Percentiles rank a stretch among this genome's conserved stretches.
phyloP scores from a whole-genome alignment of 2,113 vertebrate genomes.

The Eptesicus fuscus region DNA sequence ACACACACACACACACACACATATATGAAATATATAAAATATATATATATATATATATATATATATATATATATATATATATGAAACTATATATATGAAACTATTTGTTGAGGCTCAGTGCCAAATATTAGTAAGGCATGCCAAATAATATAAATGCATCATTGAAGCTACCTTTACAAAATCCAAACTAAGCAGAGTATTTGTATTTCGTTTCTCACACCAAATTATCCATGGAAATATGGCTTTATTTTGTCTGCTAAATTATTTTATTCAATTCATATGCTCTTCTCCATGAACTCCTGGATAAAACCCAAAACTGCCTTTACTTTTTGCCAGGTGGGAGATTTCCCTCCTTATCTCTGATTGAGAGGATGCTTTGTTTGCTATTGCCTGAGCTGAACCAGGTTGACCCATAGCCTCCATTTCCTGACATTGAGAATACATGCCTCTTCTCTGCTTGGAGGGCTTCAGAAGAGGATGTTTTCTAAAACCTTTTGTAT shows the following conservation, averaged over 20 bases:
- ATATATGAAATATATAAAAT: no score
- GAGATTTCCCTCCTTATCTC: neutral
- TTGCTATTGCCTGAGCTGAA: neutral
- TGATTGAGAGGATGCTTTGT: neutral
- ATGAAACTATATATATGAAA: neutral
- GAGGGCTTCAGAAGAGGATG: neutral
- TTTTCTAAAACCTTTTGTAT: neutral
- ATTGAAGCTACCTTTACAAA: neutral
- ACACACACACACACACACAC: no score
- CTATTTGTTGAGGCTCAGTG: neutral
- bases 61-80: no score
- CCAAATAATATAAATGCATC: neutral
- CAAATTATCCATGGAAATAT: neutral
- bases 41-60: no score
- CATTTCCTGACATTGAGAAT: neutral
- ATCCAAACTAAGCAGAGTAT: neutral
- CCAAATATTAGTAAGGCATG: neutral
- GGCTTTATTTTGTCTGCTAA: neutral
- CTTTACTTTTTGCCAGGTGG: neutral
- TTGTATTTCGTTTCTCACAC: neutral
- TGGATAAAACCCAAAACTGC: neutral
- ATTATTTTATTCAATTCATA: neutral
- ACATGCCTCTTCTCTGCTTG: neutral
- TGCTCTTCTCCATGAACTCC: neutral
- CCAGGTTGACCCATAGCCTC: neutral